A percentile compares a stretch with the other conserved stretches of the same genome.
Conservation (phyloP, 2,113 vertebrate genomes). For the Neotoma lepida region DNA sequence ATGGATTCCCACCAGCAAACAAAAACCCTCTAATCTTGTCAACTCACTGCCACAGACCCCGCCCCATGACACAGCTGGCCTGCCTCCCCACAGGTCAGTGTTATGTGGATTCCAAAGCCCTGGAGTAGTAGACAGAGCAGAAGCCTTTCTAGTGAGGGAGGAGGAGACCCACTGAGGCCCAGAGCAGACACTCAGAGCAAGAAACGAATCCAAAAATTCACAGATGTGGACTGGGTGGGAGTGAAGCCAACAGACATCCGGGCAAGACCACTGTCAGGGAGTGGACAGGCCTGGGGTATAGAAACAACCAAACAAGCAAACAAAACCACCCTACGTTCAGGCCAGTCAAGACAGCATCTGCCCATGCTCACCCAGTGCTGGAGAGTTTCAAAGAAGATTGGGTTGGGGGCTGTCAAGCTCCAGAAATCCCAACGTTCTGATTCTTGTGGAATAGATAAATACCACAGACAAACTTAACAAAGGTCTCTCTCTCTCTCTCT, state of each 20-base stretch:
- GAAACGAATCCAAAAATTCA: not conserved
- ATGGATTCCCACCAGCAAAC: conserved; percentile 58
- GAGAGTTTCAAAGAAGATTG: conserved; percentile 10
- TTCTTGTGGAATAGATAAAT: conserved; percentile 43
- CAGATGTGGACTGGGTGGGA: not conserved
- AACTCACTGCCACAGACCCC: conserved; percentile 44
- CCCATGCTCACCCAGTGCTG: not conserved
- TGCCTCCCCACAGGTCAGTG: not conserved
- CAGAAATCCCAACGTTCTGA: conserved; percentile 42
- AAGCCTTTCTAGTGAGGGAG: not conserved
- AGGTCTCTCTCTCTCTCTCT: not conserved
- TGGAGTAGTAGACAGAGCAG: not conserved
- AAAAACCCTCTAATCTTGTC: conserved; percentile 64
- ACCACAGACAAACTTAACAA: conserved; percentile 67
- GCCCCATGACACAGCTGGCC: not conserved
- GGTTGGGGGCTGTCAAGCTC: conserved; percentile 31
- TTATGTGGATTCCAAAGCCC: not conserved
- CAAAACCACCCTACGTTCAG: not conserved
- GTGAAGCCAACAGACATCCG: not conserved
- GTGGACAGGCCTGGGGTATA: not conserved
- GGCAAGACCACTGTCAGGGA: not conserved
- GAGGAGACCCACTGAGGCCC: not conserved
- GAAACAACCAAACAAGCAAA: not conserved
- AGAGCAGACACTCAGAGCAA: conserved; percentile 11
- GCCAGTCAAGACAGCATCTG: conserved; percentile 36